phyloP scores from a whole-genome alignment of 2,113 vertebrate species.

The Corvus cornix region DNA sequence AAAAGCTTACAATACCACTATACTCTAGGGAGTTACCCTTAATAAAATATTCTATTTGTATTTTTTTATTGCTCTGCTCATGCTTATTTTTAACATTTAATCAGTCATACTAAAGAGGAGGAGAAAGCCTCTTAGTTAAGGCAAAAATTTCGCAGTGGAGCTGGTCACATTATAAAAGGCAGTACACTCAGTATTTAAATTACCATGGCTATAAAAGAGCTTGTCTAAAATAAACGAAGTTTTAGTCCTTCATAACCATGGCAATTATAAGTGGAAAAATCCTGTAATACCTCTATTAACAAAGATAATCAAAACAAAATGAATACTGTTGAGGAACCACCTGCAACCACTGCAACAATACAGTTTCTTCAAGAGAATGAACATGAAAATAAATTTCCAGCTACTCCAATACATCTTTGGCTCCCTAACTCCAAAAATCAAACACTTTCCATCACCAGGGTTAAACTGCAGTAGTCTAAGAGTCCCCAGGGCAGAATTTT shows the following conservation, averaged over 20 bases:
- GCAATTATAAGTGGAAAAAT: not conserved
- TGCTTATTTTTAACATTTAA: not conserved
- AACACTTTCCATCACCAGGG: not conserved
- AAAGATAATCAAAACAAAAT: not conserved
- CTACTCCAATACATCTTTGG: not conserved
- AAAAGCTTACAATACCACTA: not conserved
- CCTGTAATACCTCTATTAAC: not conserved
- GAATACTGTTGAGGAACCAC: not conserved
- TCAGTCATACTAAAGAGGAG: not conserved
- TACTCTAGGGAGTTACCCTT: not conserved
- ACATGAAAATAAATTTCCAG: not conserved
- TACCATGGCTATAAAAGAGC: not conserved
- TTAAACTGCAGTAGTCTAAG: not conserved
- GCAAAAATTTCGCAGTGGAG: not conserved
- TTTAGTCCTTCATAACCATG: not conserved
- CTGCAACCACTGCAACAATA: not conserved
- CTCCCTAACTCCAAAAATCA: not conserved
- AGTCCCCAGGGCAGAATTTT: not conserved
- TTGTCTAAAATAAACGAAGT: not conserved
- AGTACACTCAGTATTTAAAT: not conserved
- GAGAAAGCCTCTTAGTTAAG: not conserved
- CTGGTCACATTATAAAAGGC: not conserved
- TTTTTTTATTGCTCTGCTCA: not conserved
- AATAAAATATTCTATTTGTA: not conserved
- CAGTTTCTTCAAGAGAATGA: not conserved